Evolutionary conservation across 2,113 vertebrate species (phyloP).

Genomic region (Taxidea taxus): DNA sequence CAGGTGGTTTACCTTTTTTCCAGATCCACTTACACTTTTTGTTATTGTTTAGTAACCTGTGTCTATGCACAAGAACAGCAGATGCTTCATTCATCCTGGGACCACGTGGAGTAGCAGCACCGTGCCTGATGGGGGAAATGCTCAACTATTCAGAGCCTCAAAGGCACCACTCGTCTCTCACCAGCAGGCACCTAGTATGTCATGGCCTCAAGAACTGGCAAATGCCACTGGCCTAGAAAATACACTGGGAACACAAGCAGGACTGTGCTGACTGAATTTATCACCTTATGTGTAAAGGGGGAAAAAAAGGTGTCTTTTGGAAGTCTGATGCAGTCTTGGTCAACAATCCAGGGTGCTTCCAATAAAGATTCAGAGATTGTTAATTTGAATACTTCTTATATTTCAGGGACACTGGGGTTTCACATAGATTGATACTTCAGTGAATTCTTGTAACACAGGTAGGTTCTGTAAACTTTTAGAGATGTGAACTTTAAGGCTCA

Average conservation of each 20-base stretch:
- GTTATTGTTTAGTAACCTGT: background rate
- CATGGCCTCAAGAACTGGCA: background rate
- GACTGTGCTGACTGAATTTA: background rate
- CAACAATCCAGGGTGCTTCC: background rate
- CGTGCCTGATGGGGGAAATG: rapidly evolving
- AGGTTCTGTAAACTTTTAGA: background rate
- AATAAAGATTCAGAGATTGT: background rate
- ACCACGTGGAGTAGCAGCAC: background rate
- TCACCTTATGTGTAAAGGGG: background rate
- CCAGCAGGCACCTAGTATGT: background rate
- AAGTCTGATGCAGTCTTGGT: background rate
- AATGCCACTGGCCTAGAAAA: background rate
- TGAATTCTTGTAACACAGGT: background rate
- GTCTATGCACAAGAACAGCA: background rate
- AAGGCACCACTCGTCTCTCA: rapidly evolving
- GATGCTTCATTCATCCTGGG: background rate
- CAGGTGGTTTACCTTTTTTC: background rate
- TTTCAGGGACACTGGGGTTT: background rate
- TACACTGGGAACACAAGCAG: rapidly evolving
- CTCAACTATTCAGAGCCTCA: rapidly evolving
- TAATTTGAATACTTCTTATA: background rate
- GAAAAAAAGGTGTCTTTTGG: background rate
- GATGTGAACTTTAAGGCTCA: background rate
- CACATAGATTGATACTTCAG: background rate
- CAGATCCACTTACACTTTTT: background rate